Conservation (phyloP, 1,140 invertebrate species). For the Diprion similis region DNA sequence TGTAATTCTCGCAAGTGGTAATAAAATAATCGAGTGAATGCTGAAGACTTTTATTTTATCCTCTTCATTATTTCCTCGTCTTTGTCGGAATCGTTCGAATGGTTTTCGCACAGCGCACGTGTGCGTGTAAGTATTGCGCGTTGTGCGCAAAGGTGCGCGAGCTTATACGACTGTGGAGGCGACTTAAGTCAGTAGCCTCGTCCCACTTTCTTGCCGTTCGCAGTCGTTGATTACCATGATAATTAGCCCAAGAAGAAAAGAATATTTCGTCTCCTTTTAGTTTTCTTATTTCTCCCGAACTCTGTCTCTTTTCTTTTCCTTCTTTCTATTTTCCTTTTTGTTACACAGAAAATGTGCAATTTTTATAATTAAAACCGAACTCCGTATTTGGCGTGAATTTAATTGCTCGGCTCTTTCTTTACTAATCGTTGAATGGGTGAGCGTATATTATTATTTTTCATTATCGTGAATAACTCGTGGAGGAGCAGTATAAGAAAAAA, state of each 20-base stretch:
- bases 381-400: background rate
- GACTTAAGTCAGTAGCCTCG: conserved; percentile 25
- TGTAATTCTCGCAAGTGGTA: too few species aligned
- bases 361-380: background rate
- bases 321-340: background rate
- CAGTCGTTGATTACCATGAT: conserved; percentile 34
- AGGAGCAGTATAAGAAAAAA: too few species aligned
- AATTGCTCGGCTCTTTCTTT: background rate
- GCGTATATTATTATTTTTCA: too few species aligned
- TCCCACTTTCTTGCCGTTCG: conserved; percentile 27
- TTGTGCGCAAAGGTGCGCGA: background rate
- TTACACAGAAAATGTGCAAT: background rate
- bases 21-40: too few species aligned
- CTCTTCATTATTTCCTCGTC: too few species aligned
- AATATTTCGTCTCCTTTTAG: conserved; percentile 33
- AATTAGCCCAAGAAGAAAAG: conserved; percentile 30
- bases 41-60: too few species aligned
- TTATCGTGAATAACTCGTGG: too few species aligned
- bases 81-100: too few species aligned
- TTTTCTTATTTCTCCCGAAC: background rate
- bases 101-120: background rate
- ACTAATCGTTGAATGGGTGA: background rate
- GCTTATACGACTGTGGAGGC: background rate
- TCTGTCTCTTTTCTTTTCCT: background rate
- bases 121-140: background rate